Percentiles rank a stretch among this genome's conserved stretches.
phyloP scores from a whole-genome alignment of 2,113 vertebrate genomes.

The Tragelaphus scriptus region DNA sequence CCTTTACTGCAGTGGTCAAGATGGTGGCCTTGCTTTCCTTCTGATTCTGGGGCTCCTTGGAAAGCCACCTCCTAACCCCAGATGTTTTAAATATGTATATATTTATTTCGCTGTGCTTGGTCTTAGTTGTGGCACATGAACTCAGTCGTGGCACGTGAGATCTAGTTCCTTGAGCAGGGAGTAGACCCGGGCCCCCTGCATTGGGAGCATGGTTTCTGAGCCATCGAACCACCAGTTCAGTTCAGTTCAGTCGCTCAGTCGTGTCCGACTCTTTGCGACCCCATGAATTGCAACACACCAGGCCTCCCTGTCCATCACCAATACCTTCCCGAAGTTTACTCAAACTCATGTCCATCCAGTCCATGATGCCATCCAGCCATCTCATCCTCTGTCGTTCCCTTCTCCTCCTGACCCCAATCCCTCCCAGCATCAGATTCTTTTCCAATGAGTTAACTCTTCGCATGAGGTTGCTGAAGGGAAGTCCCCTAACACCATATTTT shows the following conservation, averaged over 20 bases:
- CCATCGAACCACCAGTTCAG: background rate
- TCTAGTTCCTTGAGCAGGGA: background rate
- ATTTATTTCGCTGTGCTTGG: background rate
- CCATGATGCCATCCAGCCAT: too few relatives aligned
- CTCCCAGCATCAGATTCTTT: too few relatives aligned
- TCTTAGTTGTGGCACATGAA: background rate
- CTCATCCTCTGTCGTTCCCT: too few relatives aligned
- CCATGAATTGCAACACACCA: too few relatives aligned
- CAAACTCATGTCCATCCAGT: too few relatives aligned
- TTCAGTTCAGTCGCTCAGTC: too few relatives aligned
- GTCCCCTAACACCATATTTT: background rate
- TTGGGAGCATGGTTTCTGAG: background rate
- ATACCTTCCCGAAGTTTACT: too few relatives aligned
- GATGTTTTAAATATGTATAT: background rate
- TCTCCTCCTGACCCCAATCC: too few relatives aligned
- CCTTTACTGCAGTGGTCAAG: background rate
- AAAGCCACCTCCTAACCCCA: background rate
- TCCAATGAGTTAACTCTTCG: too few relatives aligned
- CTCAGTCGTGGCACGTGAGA: background rate
- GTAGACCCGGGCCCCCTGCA: accelerated
- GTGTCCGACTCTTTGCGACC: too few relatives aligned
- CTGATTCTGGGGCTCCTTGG: background rate
- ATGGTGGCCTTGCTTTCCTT: background rate
- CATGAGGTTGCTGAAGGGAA: background rate
- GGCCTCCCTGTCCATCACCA: too few relatives aligned